Percentiles rank a stretch among this genome's conserved stretches.
Evolutionary conservation across 2,888 invertebrate species (phyloP).

Genomic region (Heliconius charithonia): DNA sequence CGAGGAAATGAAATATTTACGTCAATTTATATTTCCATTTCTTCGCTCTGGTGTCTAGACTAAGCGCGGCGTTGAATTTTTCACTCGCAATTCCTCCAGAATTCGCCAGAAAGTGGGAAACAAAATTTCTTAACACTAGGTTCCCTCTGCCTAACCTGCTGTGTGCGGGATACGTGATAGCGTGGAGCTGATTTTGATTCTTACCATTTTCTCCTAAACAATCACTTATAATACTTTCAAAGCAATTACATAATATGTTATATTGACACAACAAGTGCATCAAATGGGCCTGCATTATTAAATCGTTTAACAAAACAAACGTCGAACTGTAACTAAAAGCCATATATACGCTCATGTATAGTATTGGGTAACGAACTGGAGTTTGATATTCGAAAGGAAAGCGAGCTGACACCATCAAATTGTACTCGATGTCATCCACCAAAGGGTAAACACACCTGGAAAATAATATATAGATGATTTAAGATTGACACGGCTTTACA

Average conservation of each 20-base stretch:
- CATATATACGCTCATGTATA: slow-evolving; percentile 57
- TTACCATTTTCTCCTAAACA: slow-evolving; percentile 52
- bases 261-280: slow-evolving; percentile 69
- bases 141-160: too few relatives aligned
- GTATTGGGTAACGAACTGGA: slow-evolving; percentile 54
- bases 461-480: slow-evolving; percentile 29
- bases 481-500: background rate
- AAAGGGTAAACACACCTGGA: slow-evolving; percentile 68
- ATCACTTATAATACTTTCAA: slow-evolving; percentile 62
- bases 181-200: background rate
- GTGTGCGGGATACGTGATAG: too few relatives aligned
- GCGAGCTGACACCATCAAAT: slow-evolving; percentile 61
- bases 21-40: too few relatives aligned
- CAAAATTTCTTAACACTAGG: too few relatives aligned
- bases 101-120: too few relatives aligned
- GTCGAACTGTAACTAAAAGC: slow-evolving; percentile 62
- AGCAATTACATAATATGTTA: slow-evolving; percentile 63
- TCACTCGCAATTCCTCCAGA: too few relatives aligned
- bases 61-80: too few relatives aligned
- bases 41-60: too few relatives aligned
- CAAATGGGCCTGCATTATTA: slow-evolving; percentile 67
- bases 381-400: slow-evolving; percentile 62
- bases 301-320: slow-evolving; percentile 68
- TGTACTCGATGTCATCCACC: slow-evolving; percentile 68
- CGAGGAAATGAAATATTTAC: too few relatives aligned